Conservation (phyloP, 1,140 invertebrate species). For the Drosophila arawakana region DNA sequence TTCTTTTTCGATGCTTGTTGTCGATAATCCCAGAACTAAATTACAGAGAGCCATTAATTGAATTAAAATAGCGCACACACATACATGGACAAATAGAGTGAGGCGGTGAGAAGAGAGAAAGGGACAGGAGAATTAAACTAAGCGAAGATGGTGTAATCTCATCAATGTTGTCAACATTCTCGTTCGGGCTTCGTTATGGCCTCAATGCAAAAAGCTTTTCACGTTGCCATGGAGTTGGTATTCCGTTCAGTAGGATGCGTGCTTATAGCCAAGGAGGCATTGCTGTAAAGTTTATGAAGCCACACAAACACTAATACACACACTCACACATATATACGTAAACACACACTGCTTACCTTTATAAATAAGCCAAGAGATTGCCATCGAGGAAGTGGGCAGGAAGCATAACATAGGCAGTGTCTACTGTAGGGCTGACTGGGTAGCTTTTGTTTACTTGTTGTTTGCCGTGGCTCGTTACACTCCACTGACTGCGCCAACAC, state of each 20-base stretch:
- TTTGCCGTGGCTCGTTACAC: conserved; percentile 46
- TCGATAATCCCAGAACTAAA: conserved; percentile 37
- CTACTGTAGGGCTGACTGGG: conserved; percentile 8
- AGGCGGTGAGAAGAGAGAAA: background rate
- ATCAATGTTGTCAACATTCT: conserved; percentile 38
- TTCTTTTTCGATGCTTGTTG: background rate
- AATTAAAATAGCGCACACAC: conserved; percentile 28
- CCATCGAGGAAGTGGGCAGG: background rate
- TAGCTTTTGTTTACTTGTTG: conserved; percentile 39
- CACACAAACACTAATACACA: conserved; percentile 6
- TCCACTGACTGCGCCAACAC: conserved; percentile 51
- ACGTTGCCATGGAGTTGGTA: conserved; percentile 29
- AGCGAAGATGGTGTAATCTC: conserved; percentile 34
- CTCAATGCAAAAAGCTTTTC: conserved; percentile 31
- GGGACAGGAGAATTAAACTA: conserved; percentile 11
- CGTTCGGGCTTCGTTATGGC: background rate
- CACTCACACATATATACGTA: background rate
- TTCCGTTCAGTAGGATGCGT: conserved; percentile 25
- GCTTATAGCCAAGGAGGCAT: conserved; percentile 37
- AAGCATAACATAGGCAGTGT: background rate
- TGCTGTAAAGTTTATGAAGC: conserved; percentile 42
- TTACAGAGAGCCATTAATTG: conserved; percentile 39
- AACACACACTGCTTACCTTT: conserved; percentile 30
- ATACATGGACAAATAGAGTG: background rate
- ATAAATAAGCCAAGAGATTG: conserved; percentile 13